Percentiles rank a stretch among this genome's conserved stretches.
Conservation (phyloP, 2,888 invertebrate genomes). For the Meandrusa payeni region DNA sequence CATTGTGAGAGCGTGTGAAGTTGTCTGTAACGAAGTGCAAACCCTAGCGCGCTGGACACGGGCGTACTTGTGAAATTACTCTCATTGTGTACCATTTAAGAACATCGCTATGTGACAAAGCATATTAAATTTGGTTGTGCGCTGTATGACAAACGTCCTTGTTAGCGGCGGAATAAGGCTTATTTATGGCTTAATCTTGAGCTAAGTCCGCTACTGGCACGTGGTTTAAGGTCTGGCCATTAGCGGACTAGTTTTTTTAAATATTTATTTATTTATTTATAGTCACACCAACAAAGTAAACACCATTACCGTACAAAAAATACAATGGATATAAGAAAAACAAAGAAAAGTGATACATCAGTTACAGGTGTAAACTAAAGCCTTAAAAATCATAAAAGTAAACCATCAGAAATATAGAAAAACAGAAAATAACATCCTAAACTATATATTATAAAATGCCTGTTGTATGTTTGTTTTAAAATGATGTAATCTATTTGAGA, state of each 20-base stretch:
- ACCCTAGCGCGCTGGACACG: conserved; percentile 11
- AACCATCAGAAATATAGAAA: too few species aligned
- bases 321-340: too few species aligned
- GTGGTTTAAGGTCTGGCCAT: conserved; percentile 3
- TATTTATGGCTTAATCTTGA: conserved; percentile 44
- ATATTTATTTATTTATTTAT: too few species aligned
- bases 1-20: conserved; percentile 9
- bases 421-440: too few species aligned
- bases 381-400: too few species aligned
- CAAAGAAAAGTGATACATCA: too few species aligned
- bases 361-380: too few species aligned
- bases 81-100: conserved; percentile 29
- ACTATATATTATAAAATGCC: too few species aligned
- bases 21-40: conserved; percentile 16
- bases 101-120: conserved; percentile 33
- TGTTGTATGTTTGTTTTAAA: too few species aligned
- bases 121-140: conserved; percentile 30
- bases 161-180: conserved; percentile 38
- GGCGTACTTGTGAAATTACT: conserved; percentile 21
- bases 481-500: too few species aligned
- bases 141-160: conserved; percentile 42
- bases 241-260: conserved; percentile 1
- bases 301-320: too few species aligned
- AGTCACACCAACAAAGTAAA: too few species aligned
- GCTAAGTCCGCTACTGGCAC: conserved; percentile 16